phyloP scores from a whole-genome alignment of 2,888 invertebrate genomes.

The Eupeodes luniger region DNA sequence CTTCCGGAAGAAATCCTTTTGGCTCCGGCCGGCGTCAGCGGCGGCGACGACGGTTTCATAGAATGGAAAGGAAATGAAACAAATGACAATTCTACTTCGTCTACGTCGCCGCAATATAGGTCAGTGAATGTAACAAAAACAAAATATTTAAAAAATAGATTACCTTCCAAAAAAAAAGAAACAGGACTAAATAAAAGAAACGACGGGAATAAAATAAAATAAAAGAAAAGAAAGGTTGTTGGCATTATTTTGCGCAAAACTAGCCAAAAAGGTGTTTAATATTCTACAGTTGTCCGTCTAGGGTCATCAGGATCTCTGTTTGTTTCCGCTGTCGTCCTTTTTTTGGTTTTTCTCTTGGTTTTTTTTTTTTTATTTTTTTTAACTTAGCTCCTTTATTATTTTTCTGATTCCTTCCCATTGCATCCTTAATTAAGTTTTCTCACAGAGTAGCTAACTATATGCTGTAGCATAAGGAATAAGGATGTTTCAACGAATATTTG shows the following conservation, averaged over 20 bases:
- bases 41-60: slow-evolving; percentile 18
- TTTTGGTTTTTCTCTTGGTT: background rate
- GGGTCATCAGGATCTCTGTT: slow-evolving; percentile 64
- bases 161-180: background rate
- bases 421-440: slow-evolving; percentile 71
- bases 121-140: slow-evolving; percentile 57
- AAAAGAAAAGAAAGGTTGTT: slow-evolving; percentile 48
- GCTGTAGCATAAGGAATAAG: slow-evolving; percentile 2
- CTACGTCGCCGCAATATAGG: slow-evolving; percentile 37
- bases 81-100: slow-evolving; percentile 56
- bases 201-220: background rate
- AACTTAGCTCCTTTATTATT: slow-evolving; percentile 46
- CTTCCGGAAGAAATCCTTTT: slow-evolving; percentile 57
- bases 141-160: slow-evolving; percentile 5
- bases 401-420: slow-evolving; percentile 61
- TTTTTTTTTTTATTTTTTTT: slow-evolving; percentile 2
- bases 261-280: slow-evolving; percentile 67
- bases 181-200: background rate
- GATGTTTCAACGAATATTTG: slow-evolving; percentile 46
- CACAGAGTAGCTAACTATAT: slow-evolving; percentile 7
- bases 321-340: slow-evolving; percentile 19
- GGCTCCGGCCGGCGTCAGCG: background rate
- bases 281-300: slow-evolving; percentile 74
- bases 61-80: slow-evolving; percentile 66
- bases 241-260: slow-evolving; percentile 66